Evolutionary conservation across 2,888 invertebrate species (phyloP).

Genomic region (Orthosia gothica): DNA sequence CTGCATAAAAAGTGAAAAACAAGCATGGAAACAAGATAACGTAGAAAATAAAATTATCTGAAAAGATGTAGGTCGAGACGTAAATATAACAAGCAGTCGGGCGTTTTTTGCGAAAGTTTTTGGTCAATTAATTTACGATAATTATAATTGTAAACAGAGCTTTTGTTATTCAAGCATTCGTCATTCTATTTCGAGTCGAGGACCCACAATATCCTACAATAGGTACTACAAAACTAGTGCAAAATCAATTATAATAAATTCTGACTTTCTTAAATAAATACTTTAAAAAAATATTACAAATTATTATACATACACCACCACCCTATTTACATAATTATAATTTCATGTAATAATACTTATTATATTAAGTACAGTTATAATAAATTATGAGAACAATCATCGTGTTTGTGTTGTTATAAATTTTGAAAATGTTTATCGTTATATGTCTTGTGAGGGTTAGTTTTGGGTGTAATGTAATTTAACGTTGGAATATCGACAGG

Average conservation of each 20-base stretch:
- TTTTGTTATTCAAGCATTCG: background rate
- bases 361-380: slow-evolving; percentile 81
- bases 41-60: background rate
- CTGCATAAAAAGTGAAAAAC: background rate
- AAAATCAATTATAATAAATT: slow-evolving; percentile 60
- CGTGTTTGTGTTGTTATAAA: slow-evolving; percentile 85
- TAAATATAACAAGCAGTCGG: too few species aligned
- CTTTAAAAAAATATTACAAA: slow-evolving; percentile 69
- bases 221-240: slow-evolving; percentile 56
- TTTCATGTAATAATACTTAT: slow-evolving; percentile 66
- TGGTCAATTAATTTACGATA: background rate
- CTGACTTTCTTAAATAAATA: slow-evolving; percentile 51
- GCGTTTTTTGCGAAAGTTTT: background rate
- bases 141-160: background rate
- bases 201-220: slow-evolving; percentile 38
- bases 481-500: slow-evolving; percentile 86
- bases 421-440: slow-evolving; percentile 89
- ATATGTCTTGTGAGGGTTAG: slow-evolving; percentile 80
- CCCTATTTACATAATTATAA: slow-evolving; percentile 81
- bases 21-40: background rate
- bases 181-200: background rate
- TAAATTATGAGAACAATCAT: slow-evolving; percentile 71
- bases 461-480: slow-evolving; percentile 89
- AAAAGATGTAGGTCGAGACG: background rate
- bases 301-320: slow-evolving; percentile 77